Conservation (phyloP, 2,888 invertebrate genomes). For the Lycophotia porphyrea region DNA sequence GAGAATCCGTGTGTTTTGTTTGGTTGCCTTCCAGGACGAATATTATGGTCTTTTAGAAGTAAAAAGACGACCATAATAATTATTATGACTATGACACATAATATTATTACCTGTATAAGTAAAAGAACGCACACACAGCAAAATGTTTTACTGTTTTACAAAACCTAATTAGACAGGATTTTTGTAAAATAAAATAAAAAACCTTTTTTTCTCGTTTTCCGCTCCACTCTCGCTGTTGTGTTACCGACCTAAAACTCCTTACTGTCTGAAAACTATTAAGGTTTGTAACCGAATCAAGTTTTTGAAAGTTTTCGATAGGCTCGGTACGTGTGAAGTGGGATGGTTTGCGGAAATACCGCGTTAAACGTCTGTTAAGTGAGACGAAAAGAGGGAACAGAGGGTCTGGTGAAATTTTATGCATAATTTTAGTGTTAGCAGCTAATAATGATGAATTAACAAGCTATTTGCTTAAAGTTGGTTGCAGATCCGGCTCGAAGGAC, state of each 20-base stretch:
- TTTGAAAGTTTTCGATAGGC: conserved; percentile 68
- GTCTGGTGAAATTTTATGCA: conserved; percentile 12
- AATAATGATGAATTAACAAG: neutral
- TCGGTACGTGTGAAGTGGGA: conserved; percentile 52
- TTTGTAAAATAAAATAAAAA: neutral
- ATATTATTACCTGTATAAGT: neutral
- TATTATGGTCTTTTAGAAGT: neutral
- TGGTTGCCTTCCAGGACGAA: neutral
- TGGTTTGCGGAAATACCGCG: conserved; percentile 36
- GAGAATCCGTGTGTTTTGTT: neutral
- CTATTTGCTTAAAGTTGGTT: neutral
- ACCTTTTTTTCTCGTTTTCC: neutral
- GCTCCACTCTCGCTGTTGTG: conserved; percentile 17
- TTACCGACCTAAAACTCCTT: conserved; percentile 58
- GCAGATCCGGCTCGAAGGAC: conserved; percentile 7
- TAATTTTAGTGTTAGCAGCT: neutral
- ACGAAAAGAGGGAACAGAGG: neutral
- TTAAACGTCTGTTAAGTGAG: conserved; percentile 23
- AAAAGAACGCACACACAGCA: neutral
- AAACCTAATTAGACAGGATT: neutral
- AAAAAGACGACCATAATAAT: neutral
- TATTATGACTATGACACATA: neutral
- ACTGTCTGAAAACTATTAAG: conserved; percentile 67
- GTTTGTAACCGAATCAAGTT: conserved; percentile 67
- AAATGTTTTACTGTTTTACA: neutral